Conservation (phyloP, 2,888 invertebrate species). For the Hedya salicella region DNA sequence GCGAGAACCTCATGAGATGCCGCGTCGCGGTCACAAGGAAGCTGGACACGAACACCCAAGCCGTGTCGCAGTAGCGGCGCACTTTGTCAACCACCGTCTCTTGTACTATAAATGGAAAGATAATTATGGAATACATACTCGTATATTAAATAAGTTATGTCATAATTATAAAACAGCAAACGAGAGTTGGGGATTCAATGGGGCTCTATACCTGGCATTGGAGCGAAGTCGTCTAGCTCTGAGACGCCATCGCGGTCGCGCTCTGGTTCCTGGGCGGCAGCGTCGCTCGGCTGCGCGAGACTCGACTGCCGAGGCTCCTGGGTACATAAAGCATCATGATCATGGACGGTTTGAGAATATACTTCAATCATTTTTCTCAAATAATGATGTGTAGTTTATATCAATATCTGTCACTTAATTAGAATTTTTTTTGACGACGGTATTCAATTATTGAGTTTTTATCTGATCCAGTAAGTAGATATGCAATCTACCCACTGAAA, state of each 20-base stretch:
- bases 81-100: slow-evolving; percentile 81
- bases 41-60: slow-evolving; percentile 90
- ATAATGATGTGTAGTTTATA: no score
- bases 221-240: slow-evolving; percentile 66
- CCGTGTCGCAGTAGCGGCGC: slow-evolving; percentile 72
- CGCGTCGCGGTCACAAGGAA: slow-evolving; percentile 92
- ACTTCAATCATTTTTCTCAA: no score
- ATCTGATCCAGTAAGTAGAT: no score
- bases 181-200: no score
- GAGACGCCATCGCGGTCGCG: slow-evolving; percentile 57
- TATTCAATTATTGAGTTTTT: no score
- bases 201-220: slow-evolving; percentile 58
- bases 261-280: slow-evolving; percentile 52
- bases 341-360: no score
- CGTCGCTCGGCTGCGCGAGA: slow-evolving; percentile 52
- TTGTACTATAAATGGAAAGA: slow-evolving; percentile 55
- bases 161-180: no score
- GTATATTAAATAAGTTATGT: no score
- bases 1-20: slow-evolving; percentile 93
- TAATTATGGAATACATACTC: background rate
- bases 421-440: no score
- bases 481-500: no score
- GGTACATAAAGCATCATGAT: background rate
- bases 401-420: no score
- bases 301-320: slow-evolving; percentile 40